Base-by-base conservation (phyloP, 2,113 vertebrate genomes). In the Ictalurus furcatus region DNA sequence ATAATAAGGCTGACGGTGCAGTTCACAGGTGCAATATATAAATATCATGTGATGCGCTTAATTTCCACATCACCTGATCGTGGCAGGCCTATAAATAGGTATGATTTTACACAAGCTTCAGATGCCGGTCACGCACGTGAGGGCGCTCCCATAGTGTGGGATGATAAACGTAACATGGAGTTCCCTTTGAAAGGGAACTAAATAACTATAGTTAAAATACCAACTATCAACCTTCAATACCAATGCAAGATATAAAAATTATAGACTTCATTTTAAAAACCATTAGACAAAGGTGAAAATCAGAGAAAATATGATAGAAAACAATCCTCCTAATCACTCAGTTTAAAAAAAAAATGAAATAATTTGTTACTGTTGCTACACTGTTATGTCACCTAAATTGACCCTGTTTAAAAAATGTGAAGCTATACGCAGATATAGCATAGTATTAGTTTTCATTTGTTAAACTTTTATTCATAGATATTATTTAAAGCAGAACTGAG, bases 401-500 rank as follows among this genome's bases (percentile, higher is more conserved):
- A 83, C 37, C 17, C 21, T 23, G 19, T 61, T 61, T 25, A 14
- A 23, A 37, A 61, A 83, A 7, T 48, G 79, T 82, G 17, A 40
- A 61, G 11, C 44, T 52, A 6, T 28, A 52, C 14, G 30, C 34
- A 40, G 81, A 40, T 14, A 5, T 40, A 40, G 21, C 54, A 25
- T 37, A 61, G 9, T 14, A 56, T 17, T n/a, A 12, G 14, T 16
- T 54, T n/a, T 56, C 13, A 37, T 82, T 23, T 82, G 54, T 82
- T 81, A 34, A 59, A 59, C 34, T 13, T 61, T 59, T 25, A 37
- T 61, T 61, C 30, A 7, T 4, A 61, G 40, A 37, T 40, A 61
- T 37, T 37, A 82, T 71, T 82, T 54, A 88, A 80, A 71, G 63
- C 87, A n/a, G 79, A 59, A 17, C 37, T 83, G 23, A 73, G 79